Percentiles rank a stretch among this genome's conserved stretches.
Evolutionary conservation across 1,140 invertebrate genomes (phyloP).

Genomic region (Nasonia longicornis): DNA sequence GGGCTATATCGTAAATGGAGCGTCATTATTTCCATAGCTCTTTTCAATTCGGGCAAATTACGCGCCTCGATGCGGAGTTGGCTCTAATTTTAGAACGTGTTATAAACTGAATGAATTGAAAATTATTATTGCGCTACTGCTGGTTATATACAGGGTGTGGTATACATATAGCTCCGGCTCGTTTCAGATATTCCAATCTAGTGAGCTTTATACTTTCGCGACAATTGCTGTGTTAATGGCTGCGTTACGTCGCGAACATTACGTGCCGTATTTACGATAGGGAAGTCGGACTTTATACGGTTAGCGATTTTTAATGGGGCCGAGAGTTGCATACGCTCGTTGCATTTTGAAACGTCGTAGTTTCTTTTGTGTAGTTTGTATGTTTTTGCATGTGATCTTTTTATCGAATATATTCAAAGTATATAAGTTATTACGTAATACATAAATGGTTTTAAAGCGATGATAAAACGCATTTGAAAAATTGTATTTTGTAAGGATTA

Average conservation of each 20-base stretch:
- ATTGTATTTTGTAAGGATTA: too few relatives aligned
- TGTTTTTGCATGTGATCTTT: too few relatives aligned
- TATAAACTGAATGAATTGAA: background rate
- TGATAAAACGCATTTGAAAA: too few relatives aligned
- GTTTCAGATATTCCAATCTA: background rate
- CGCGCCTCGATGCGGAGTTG: background rate
- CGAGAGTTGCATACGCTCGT: too few relatives aligned
- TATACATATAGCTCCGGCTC: background rate
- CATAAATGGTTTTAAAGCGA: too few relatives aligned
- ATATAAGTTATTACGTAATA: too few relatives aligned
- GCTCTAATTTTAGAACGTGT: background rate
- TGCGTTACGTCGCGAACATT: background rate
- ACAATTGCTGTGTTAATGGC: background rate
- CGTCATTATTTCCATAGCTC: background rate
- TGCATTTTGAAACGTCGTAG: too few relatives aligned
- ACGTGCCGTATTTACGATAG: background rate
- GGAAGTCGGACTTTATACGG: too few relatives aligned
- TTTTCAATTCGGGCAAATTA: background rate
- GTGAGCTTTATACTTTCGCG: background rate
- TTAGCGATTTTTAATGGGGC: too few relatives aligned
- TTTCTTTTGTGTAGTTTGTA: too few relatives aligned
- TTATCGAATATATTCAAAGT: too few relatives aligned
- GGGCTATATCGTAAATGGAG: background rate
- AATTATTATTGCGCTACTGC: background rate
- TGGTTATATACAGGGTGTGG: too few relatives aligned